Base-by-base conservation (phyloP, 2,888 invertebrate species). In the Cephus spinipes region DNA sequence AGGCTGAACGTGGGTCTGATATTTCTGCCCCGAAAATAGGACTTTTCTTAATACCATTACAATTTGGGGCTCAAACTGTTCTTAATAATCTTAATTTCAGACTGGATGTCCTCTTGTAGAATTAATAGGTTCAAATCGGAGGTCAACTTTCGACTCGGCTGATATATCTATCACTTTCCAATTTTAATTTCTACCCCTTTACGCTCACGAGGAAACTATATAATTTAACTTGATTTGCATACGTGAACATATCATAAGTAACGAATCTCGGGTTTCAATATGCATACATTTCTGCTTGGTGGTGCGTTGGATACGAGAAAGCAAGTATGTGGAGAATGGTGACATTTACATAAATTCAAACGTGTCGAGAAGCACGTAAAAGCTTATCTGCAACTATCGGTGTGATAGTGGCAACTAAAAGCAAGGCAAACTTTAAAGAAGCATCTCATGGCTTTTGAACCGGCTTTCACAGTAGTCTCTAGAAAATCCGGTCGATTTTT, bases 341-440 rank as follows among this genome's bases (percentile, higher is more conserved):
- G 32, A 71, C 71, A 32, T 71, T 71, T 71, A 11, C 30, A 71
- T 71, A 71, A 71, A 32, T 71, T 12, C 71, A 32, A 71, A 71
- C 71, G 11, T 69, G 31, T 71, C 31, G 31, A 12, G 31, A 32
- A 15, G 11, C 3, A 71, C 71, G 4, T 30, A 71, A 71, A 30
- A 31, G 71, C 71, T 31, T 71, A 55, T 55, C 6, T 55, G 23
- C 15, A 9, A 55, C 23, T 55, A 23, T 55, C 23, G 23, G 55
- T 15, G 55, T 55, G 55, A 55, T 55, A 23, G 2, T 23, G 55
- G 9, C 55, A 55, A 55, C 15, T 55, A 6, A 23, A 55, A 55
- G 40, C 23, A 55, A 55, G 23, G 55, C 55, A 55, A 55, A 23
- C 6, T 55, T 55, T 23, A 55, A 55, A 55, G 23, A 55, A 55